phyloP scores from a whole-genome alignment of 2,888 invertebrate genomes.

The Arenicola marina region DNA sequence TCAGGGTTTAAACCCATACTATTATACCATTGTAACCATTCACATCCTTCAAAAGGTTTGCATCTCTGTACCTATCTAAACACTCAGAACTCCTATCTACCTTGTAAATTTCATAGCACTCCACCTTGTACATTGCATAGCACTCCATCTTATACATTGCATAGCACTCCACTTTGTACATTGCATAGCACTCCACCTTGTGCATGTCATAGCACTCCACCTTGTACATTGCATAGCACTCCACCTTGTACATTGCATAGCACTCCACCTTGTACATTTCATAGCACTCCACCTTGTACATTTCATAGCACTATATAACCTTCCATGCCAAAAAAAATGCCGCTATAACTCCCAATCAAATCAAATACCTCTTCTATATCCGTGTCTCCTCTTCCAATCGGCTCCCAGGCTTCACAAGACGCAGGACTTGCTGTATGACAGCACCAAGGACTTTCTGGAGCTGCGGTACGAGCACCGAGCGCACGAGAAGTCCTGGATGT shows the following conservation, averaged over 20 bases:
- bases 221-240: no score
- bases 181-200: no score
- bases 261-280: not conserved
- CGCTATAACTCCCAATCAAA: not conserved
- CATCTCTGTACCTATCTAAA: no score
- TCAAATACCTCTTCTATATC: not conserved
- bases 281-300: not conserved
- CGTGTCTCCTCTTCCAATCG: not conserved
- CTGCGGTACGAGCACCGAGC: slow-evolving; percentile 54
- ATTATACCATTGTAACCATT: no score
- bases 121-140: no score
- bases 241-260: not conserved
- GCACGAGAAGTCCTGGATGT: slow-evolving; percentile 58
- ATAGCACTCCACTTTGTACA: no score
- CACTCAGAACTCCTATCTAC: no score
- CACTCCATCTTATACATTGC: no score
- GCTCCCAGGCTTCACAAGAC: slow-evolving; percentile 58
- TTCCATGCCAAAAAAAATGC: not conserved
- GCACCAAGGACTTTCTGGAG: slow-evolving; percentile 59
- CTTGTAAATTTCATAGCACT: no score
- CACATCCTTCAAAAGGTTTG: no score
- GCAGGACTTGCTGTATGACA: slow-evolving; percentile 61
- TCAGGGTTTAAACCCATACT: no score
- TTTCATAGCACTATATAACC: not conserved
- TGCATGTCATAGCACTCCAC: no score